Evolutionary conservation across 2,888 invertebrate genomes (phyloP).

Genomic region (Rhorus exstirpatorius): DNA sequence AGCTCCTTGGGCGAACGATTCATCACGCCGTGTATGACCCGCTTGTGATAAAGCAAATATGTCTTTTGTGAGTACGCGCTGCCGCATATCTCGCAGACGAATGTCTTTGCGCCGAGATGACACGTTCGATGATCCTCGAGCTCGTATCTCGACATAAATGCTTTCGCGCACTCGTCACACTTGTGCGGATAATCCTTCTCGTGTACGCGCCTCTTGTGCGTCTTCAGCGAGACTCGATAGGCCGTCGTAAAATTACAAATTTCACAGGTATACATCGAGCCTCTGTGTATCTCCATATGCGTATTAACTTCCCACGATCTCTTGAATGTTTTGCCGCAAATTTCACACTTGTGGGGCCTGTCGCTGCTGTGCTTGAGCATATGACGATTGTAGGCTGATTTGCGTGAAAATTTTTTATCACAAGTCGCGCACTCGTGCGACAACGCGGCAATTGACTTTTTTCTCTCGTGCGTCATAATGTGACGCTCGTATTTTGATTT

Average conservation of each 20-base stretch:
- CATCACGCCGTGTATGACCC: conserved; percentile 65
- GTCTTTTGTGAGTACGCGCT: conserved; percentile 65
- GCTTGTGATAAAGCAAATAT: conserved; percentile 59
- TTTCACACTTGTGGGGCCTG: conserved; percentile 55
- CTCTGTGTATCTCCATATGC: conserved; percentile 71
- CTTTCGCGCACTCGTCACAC: conserved; percentile 66
- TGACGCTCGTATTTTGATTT: conserved; percentile 57
- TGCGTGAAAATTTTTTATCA: not conserved
- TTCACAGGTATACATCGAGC: conserved; percentile 48
- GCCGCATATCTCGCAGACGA: conserved; percentile 74
- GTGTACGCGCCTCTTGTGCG: conserved; percentile 67
- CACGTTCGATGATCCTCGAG: conserved; percentile 62
- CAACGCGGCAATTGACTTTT: conserved; percentile 69
- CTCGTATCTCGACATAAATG: conserved; percentile 68
- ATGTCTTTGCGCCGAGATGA: conserved; percentile 53
- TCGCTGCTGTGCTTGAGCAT: conserved; percentile 49
- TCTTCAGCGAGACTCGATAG: conserved; percentile 64
- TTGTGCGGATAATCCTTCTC: conserved; percentile 50
- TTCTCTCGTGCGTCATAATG: conserved; percentile 55
- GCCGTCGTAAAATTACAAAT: conserved; percentile 49
- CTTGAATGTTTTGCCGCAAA: conserved; percentile 66
- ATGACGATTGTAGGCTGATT: conserved; percentile 37
- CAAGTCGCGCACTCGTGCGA: conserved; percentile 87
- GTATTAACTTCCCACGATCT: conserved; percentile 66
- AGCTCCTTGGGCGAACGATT: conserved; percentile 65